These are phyloP conservation scores for Antidorcas marsupialis DNA, from an alignment of 2,113 vertebrate genomes.

Conservation along the genomic window DNA sequence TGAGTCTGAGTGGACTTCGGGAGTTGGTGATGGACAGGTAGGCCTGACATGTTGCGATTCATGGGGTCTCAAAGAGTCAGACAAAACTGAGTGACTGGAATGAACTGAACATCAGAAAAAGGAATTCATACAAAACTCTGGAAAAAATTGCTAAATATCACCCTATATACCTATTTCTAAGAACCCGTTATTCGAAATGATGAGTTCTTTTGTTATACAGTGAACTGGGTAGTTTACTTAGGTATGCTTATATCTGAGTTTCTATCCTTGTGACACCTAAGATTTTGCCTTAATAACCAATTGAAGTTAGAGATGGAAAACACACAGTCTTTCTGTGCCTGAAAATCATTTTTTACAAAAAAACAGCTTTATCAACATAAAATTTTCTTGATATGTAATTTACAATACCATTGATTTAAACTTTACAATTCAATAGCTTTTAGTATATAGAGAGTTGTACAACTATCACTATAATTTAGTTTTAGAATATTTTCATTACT, in stretches of 20 bases:
- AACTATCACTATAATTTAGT: background rate
- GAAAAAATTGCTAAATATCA: background rate
- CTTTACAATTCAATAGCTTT: background rate
- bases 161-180: background rate
- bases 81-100: background rate
- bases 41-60: background rate
- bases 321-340: background rate
- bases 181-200: background rate
- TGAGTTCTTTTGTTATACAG: background rate
- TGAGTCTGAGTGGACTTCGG: too few relatives aligned
- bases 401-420: background rate
- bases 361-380: background rate
- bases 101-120: background rate
- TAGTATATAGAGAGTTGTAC: background rate
- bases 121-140: background rate
- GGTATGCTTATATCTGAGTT: background rate
- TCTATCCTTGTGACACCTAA: background rate
- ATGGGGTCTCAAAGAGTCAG: background rate
- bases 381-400: background rate
- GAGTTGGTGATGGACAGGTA: background rate
- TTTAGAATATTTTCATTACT: background rate
- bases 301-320: background rate
- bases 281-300: slow-evolving; percentile 1
- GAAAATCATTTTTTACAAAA: background rate
- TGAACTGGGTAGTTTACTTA: background rate